These are phyloP conservation scores for Panurus biarmicus DNA, from an alignment of 2,113 vertebrate species.

Conservation along the genomic window DNA sequence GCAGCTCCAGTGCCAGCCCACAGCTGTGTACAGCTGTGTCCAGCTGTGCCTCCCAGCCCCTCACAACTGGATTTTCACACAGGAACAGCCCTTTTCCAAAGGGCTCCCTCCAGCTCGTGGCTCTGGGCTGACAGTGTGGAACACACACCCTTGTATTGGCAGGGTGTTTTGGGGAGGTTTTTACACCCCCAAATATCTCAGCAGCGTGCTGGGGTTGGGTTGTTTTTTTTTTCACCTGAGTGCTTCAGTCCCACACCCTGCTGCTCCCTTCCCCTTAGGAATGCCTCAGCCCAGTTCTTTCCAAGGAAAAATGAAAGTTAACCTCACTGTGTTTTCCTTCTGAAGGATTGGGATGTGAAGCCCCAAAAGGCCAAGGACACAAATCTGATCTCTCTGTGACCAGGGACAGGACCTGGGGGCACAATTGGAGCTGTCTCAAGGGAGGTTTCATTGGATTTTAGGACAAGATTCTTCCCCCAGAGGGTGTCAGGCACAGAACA, in stretches of 20 bases:
- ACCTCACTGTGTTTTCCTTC: not conserved
- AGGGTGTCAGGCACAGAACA: not conserved
- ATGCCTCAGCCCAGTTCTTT: not conserved
- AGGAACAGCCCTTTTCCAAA: constrained; percentile 46
- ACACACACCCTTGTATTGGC: not conserved
- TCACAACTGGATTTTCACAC: constrained; percentile 57
- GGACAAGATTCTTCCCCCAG: not conserved
- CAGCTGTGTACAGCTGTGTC: constrained; percentile 73
- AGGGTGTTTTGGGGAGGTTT: not conserved
- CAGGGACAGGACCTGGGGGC: not conserved
- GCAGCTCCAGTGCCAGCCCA: constrained; percentile 53
- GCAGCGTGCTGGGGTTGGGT: not conserved
- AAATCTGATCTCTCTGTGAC: not conserved
- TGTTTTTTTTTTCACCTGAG: not conserved
- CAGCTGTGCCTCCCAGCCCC: constrained; percentile 59
- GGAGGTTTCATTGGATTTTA: not conserved
- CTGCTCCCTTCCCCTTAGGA: not conserved
- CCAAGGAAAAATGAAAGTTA: not conserved
- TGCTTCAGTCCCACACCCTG: not conserved
- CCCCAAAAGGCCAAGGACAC: not conserved
- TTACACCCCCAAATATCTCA: not conserved
- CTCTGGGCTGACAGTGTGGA: not conserved
- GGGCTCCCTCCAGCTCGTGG: constrained; percentile 31
- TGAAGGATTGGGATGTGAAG: not conserved
- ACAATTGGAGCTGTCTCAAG: not conserved